Conservation (phyloP, 2,113 vertebrate species). For the Chelonoidis abingdonii region DNA sequence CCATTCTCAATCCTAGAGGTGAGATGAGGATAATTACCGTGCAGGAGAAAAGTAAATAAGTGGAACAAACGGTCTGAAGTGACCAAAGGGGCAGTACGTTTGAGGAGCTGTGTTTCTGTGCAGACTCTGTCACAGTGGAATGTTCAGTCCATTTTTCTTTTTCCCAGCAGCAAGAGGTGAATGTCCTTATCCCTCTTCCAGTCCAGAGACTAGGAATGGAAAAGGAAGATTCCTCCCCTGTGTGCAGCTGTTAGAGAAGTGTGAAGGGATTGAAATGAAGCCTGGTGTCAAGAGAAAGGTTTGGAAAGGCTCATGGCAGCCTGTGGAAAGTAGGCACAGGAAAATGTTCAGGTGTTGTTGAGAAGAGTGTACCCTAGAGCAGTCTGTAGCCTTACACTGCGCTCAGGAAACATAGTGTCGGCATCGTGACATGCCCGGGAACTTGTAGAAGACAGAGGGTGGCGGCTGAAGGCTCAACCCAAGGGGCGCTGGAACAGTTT, state of each 20-base stretch:
- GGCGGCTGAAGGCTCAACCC: neutral
- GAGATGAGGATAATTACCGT: neutral
- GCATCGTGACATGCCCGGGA: neutral
- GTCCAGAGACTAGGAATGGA: neutral
- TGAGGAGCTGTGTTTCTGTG: neutral
- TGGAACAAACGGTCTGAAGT: neutral
- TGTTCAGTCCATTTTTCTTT: neutral
- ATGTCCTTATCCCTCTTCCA: neutral
- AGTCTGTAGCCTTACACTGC: neutral
- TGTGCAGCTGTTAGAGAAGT: neutral
- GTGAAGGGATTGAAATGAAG: neutral
- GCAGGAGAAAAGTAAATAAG: neutral
- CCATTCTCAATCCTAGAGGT: neutral
- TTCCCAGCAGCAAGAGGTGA: fast-evolving
- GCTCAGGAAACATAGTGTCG: fast-evolving
- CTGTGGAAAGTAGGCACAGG: neutral
- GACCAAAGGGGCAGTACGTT: neutral
- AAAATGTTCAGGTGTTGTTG: neutral
- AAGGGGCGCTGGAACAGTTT: too few relatives aligned
- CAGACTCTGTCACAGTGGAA: fast-evolving
- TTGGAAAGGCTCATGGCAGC: neutral
- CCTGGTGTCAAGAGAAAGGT: neutral
- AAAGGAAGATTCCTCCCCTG: neutral
- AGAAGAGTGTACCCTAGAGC: neutral
- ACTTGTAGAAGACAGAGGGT: neutral